Base-by-base conservation (phyloP, 1,140 invertebrate species). In the Lepidostoma basale region DNA sequence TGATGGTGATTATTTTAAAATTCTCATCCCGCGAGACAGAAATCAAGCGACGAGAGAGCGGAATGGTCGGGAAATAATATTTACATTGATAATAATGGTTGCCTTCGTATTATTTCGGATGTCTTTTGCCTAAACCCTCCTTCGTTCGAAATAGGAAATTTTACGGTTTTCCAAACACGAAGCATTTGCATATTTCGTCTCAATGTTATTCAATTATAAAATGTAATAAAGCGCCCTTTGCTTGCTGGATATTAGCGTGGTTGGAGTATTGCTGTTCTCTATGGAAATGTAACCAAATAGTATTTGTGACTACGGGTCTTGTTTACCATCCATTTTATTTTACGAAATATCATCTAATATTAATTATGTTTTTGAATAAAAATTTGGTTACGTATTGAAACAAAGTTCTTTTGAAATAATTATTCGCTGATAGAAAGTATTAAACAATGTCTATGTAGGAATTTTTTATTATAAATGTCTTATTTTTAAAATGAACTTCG, bases 41-140 rank as follows among this genome's bases (percentile, higher is more conserved):
- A 49, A 64, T 54, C 62, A 25, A 70, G 42, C 54, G 26, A 26
- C 54, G 40, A 26, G 62, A 69, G 62, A 54, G 47, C 40, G 33
- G 26, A 23, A 14, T 40, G 28, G 69, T 39, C 59, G 39, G 64
- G 33, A 64, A 67, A 67, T 71, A 68, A 71, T 71, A 71, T 71
- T 71, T 71, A 67, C 62, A 67, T 18, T 67, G 28, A 71, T 68
- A 71, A 71, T 68, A 71, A 62, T 54, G 45, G 58, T 10, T 56
- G 36, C n/a, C 20, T 33, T 20, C 14, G 54, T 20, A 39, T 39
- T 39, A 39, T 59, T 30, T 16, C 23, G 28, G 49, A 59, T 56
- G 52, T 56, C 49, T 54, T 56, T 66, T 28, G 20, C 26, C 30
- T 49, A 64, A 22, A 64, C 12, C 30, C 12, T 18, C 26, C 64